A percentile compares a stretch with the other conserved stretches of the same genome.
Evolutionary conservation across 2,888 invertebrate species (phyloP).

Genomic region (Noctua janthina): DNA sequence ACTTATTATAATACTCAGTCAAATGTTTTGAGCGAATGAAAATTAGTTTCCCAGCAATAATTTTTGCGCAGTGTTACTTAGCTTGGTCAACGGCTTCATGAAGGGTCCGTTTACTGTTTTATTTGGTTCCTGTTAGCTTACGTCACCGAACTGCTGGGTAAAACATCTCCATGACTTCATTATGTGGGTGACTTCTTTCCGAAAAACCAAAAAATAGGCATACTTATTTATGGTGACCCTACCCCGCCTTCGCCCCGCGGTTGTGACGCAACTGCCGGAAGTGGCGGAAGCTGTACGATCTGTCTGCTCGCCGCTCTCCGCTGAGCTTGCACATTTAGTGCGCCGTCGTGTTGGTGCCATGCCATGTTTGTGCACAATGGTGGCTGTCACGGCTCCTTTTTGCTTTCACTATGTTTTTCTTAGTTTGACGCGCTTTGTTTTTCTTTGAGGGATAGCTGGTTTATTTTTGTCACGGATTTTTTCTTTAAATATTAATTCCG

Average conservation of each 20-base stretch:
- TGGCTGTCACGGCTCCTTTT: not conserved
- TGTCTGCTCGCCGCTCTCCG: slow-evolving; percentile 61
- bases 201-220: not conserved
- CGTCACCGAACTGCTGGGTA: too few species aligned
- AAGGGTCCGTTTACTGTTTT: too few species aligned
- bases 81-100: not conserved
- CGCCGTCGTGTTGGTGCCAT: slow-evolving; percentile 31
- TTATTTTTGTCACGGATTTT: not conserved
- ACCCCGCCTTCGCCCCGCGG: slow-evolving; percentile 52
- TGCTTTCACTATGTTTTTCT: slow-evolving; percentile 7
- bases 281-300: slow-evolving; percentile 76
- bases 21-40: too few species aligned
- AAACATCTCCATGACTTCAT: too few species aligned
- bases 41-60: too few species aligned
- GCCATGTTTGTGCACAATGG: slow-evolving; percentile 36
- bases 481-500: too few species aligned
- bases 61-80: too few species aligned
- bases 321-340: slow-evolving; percentile 56
- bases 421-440: slow-evolving; percentile 15
- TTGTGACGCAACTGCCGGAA: slow-evolving; percentile 78
- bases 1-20: too few species aligned
- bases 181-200: not conserved
- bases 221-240: slow-evolving; percentile 24
- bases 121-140: not conserved
- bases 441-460: not conserved